phyloP scores from a whole-genome alignment of 2,888 invertebrate species.

The Teleiodes luculella region DNA sequence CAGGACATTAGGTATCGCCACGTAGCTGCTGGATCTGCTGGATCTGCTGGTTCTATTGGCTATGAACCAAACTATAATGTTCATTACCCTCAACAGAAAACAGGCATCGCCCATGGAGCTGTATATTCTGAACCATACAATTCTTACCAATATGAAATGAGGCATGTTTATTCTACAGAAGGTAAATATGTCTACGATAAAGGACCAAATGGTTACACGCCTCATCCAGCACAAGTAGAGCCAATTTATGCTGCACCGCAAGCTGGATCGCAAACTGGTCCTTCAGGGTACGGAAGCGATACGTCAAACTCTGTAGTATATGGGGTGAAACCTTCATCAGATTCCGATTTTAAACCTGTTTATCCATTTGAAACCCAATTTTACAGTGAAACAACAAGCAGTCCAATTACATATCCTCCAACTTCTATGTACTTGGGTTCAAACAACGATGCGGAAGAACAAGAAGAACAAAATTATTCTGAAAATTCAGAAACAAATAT shows the following conservation, averaged over 20 bases:
- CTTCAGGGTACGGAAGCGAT: slow-evolving; percentile 60
- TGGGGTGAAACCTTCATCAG: slow-evolving; percentile 63
- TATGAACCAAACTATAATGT: slow-evolving; percentile 64
- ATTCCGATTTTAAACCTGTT: slow-evolving; percentile 68
- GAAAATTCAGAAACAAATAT: slow-evolving; percentile 41
- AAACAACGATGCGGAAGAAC: slow-evolving; percentile 58
- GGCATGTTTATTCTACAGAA: slow-evolving; percentile 65
- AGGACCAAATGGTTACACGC: slow-evolving; percentile 47
- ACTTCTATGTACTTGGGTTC: slow-evolving; percentile 72
- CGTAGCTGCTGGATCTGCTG: slow-evolving; percentile 48
- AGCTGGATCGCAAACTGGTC: slow-evolving; percentile 58
- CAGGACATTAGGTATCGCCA: slow-evolving; percentile 71
- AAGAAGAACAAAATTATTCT: slow-evolving; percentile 51
- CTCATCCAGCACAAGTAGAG: slow-evolving; percentile 57
- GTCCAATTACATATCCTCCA: slow-evolving; percentile 60
- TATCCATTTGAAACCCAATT: slow-evolving; percentile 69
- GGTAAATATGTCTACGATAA: slow-evolving; percentile 58
- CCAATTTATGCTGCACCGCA: slow-evolving; percentile 69
- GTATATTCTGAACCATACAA: slow-evolving; percentile 67
- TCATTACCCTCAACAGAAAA: slow-evolving; percentile 70
- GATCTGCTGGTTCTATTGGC: slow-evolving; percentile 42
- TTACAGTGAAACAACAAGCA: slow-evolving; percentile 61
- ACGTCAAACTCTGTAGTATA: slow-evolving; percentile 62
- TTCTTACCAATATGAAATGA: slow-evolving; percentile 59
- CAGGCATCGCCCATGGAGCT: slow-evolving; percentile 69